phyloP scores from a whole-genome alignment of 1,140 invertebrate species.

The Lucilia cuprina region DNA sequence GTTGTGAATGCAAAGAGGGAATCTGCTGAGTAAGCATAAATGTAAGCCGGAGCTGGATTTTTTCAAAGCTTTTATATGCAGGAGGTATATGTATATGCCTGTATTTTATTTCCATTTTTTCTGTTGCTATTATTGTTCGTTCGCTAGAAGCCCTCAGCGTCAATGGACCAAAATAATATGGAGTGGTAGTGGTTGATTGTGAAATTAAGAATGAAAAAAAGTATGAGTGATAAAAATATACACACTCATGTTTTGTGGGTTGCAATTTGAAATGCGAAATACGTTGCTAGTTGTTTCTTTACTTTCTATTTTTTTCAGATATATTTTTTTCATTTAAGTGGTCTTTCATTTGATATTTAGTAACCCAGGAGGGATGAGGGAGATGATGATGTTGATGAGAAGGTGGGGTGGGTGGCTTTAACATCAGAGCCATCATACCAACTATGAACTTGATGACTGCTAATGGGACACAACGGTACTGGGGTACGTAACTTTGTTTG shows the following conservation, averaged over 20 bases:
- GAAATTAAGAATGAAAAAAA: constrained; percentile 30
- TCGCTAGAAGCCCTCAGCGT: constrained; percentile 44
- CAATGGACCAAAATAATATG: constrained; percentile 63
- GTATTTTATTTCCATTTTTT: not conserved
- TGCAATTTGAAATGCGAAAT: constrained; percentile 44
- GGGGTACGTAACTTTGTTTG: not conserved
- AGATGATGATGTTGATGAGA: too few species aligned
- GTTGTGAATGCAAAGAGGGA: not conserved
- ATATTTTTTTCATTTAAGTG: constrained; percentile 35
- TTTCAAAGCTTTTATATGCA: constrained; percentile 12
- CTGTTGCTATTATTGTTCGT: not conserved
- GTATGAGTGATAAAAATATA: not conserved
- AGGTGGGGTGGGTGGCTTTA: not conserved
- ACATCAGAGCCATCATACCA: not conserved
- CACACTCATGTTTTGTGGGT: constrained; percentile 38
- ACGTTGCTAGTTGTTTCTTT: not conserved
- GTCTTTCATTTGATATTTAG: constrained; percentile 27
- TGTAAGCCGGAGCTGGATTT: not conserved
- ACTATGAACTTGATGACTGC: constrained; percentile 17
- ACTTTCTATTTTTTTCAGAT: not conserved
- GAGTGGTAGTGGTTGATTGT: constrained; percentile 42
- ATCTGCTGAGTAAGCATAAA: constrained; percentile 6
- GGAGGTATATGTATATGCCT: constrained; percentile 25
- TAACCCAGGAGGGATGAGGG: not conserved
- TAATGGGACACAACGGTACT: constrained; percentile 29